Conservation (phyloP, 1,140 invertebrate species). For the Parapsyche elsis region DNA sequence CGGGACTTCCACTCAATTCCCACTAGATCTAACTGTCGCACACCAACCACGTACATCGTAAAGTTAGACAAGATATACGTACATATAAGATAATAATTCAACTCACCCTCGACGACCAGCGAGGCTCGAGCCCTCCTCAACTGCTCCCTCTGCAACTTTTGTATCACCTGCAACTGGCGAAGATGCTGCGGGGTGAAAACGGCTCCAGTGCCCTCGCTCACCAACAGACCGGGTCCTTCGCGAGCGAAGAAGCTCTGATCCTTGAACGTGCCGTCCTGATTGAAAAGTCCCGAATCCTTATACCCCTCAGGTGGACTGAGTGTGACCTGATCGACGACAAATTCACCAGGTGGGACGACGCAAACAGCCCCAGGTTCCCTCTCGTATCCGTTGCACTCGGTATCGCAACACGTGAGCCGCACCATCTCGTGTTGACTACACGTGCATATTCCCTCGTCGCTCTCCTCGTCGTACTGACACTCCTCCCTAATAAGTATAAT, state of each 20-base stretch:
- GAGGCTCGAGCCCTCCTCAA: conserved; percentile 68
- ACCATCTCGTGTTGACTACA: conserved; percentile 79
- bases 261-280: conserved; percentile 64
- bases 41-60: too few species aligned
- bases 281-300: conserved; percentile 76
- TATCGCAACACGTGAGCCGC: conserved; percentile 70
- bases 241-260: conserved; percentile 64
- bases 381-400: conserved; percentile 65
- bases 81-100: not conserved
- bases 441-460: conserved; percentile 77
- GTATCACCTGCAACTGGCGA: conserved; percentile 68
- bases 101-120: conserved; percentile 40
- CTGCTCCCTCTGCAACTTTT: conserved; percentile 71
- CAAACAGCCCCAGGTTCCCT: conserved; percentile 64
- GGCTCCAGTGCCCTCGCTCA: conserved; percentile 69
- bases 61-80: not conserved
- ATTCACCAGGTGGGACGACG: conserved; percentile 68
- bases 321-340: conserved; percentile 79
- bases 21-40: too few species aligned
- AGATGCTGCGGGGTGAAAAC: conserved; percentile 72
- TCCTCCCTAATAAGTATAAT: conserved; percentile 87
- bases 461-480: conserved; percentile 81
- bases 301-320: conserved; percentile 87
- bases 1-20: too few species aligned
- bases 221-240: conserved; percentile 68